Evolutionary conservation across 1,140 invertebrate genomes (phyloP), one percentile per base, ranked within the genome.

Genomic region (Neodiprion lecontei): DNA sequence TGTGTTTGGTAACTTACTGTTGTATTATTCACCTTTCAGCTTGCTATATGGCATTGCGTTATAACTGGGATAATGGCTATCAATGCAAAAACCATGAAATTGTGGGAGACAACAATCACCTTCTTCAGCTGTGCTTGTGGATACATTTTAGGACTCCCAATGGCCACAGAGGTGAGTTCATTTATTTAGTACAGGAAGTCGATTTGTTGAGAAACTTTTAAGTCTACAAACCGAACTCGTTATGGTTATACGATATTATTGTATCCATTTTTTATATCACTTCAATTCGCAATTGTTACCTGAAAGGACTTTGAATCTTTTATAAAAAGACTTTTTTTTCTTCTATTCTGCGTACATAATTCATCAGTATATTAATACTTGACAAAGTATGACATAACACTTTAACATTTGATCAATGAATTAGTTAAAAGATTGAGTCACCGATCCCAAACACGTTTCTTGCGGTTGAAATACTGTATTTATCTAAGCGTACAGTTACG

Each of bases 51-150:
- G 95, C 92, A 96, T 87, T 94, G 94, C 81, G 93, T 96, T 28
- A 93, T 96, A 74, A 93, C 93, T 7, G 94, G 94, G 1, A 92
- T 97, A 75, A 93, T 94, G 90, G 92, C 93, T 23, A 92, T 95
- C 79, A 95, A 95, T 86, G 88, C 91, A 10, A 90, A 92, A 82
- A 90, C 91, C 72, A 88, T 95, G 82, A 91, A 92, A 78, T 89
- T 91, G 10, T 96, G 94, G 94, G 93, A 95, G 80, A 96, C 95
- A 0, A 95, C 94, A 7, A 95, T 97, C 69, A 96, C 96, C 0
- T 95, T 97, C 81, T 92, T 96, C 71, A 94, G 94, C 79, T 97
- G 96, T 80, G 91, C 94, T 0, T 92, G 94, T 72, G 96, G 94
- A 9, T 94, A 97, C 74, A 90, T 95, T 14, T 86, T 97, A n/a